These are phyloP conservation scores for Ypsolopha sequella DNA, from an alignment of 2,888 invertebrate genomes.

Conservation along the genomic window DNA sequence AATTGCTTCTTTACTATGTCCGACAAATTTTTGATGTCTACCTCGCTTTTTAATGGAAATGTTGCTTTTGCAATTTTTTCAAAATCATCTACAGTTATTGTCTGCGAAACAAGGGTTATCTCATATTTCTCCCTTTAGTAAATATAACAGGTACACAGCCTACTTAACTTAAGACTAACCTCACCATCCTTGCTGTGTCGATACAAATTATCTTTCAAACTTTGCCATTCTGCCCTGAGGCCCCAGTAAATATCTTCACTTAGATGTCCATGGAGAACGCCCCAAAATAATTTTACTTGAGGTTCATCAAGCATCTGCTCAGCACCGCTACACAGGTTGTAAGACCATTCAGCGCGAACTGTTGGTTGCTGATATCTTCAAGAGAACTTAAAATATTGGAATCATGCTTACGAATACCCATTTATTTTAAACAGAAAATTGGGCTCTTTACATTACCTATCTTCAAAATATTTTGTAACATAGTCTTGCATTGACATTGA, in stretches of 20 bases:
- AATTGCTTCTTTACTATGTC: conserved; percentile 56
- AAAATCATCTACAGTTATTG: conserved; percentile 49
- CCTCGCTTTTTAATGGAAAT: conserved; percentile 61
- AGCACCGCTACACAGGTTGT: conserved; percentile 59
- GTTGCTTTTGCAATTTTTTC: conserved; percentile 43
- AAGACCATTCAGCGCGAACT: conserved; percentile 65
- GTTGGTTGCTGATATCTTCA: conserved; percentile 49
- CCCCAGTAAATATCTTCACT: conserved; percentile 55
- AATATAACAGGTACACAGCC: background rate
- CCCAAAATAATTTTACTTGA: conserved; percentile 58
- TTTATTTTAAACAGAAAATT: background rate
- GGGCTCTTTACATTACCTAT: conserved; percentile 45
- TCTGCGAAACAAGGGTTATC: conserved; percentile 26
- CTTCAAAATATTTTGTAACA: conserved; percentile 55
- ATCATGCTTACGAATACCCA: background rate
- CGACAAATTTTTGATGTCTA: conserved; percentile 53
- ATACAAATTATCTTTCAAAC: conserved; percentile 33
- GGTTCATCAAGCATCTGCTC: conserved; percentile 62
- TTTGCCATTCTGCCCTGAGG: conserved; percentile 39
- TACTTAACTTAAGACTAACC: conserved; percentile 16
- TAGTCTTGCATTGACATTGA: conserved; percentile 51
- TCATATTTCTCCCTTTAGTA: background rate
- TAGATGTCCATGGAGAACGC: conserved; percentile 46
- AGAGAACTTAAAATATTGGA: background rate
- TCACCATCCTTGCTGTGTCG: conserved; percentile 32